Evolutionary conservation across 92 coral and sea anemone genomes (phyloP).

Genomic region (Pocillopora grandis): DNA sequence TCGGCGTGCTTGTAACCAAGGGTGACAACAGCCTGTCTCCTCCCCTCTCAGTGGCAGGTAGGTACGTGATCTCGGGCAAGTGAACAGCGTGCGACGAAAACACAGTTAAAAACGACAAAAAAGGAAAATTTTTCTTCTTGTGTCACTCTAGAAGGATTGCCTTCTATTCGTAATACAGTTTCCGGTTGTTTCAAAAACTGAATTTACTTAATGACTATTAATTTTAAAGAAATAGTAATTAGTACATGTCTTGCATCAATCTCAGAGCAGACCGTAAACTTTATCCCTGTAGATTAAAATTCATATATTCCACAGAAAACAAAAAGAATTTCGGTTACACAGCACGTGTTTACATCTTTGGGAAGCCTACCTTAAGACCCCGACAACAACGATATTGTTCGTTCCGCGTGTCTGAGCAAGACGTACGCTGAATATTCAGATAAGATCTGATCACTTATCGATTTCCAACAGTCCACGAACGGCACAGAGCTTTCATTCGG

Average conservation of each 20-base stretch:
- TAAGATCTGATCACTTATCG: neutral
- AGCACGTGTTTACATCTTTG: neutral
- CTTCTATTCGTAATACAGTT: too few species aligned
- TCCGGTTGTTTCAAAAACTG: too few species aligned
- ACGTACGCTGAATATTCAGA: neutral
- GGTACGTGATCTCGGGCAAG: too few species aligned
- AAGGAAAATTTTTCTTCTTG: too few species aligned
- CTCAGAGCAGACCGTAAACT: too few species aligned
- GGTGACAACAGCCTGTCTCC: slow-evolving; percentile 22
- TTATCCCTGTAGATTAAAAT: neutral
- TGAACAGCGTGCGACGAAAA: too few species aligned
- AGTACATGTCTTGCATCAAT: too few species aligned
- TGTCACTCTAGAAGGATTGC: too few species aligned
- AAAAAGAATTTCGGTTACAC: neutral
- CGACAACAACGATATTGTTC: neutral
- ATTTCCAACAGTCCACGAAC: neutral
- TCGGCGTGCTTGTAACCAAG: slow-evolving; percentile 24
- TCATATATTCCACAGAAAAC: neutral
- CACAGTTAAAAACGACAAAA: too few species aligned
- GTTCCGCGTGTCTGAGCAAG: slow-evolving; percentile 25
- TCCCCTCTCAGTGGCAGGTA: neutral
- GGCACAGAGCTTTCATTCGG: neutral
- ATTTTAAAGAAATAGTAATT: too few species aligned
- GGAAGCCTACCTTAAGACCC: slow-evolving; percentile 1
- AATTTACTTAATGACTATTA: too few species aligned